These are phyloP conservation scores for Callitettix versicolor DNA, from an alignment of 1,140 invertebrate species.

Conservation along the genomic window DNA sequence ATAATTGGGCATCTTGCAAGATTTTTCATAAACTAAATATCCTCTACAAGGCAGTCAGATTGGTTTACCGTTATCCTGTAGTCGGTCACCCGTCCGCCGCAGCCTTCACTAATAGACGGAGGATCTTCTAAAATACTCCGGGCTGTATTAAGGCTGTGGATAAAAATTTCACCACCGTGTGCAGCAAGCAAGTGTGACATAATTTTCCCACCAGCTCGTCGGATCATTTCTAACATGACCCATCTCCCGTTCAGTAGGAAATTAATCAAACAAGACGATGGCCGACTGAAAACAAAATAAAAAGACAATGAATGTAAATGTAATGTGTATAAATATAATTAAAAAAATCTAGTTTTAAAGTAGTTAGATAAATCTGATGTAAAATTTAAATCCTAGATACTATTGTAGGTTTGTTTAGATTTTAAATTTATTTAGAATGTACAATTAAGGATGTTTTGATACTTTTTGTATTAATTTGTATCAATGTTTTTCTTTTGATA, in stretches of 20 bases:
- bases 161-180: conserved; percentile 92
- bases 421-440: too few relatives aligned
- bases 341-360: too few relatives aligned
- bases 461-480: too few relatives aligned
- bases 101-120: conserved; percentile 87
- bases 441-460: too few relatives aligned
- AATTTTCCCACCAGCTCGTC: conserved; percentile 62
- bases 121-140: conserved; percentile 88
- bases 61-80: conserved; percentile 63
- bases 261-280: conserved; percentile 92
- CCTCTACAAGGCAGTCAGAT: too few relatives aligned
- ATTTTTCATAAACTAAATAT: too few relatives aligned
- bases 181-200: conserved; percentile 87
- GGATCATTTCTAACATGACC: conserved; percentile 88
- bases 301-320: background rate
- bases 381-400: background rate
- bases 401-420: too few relatives aligned
- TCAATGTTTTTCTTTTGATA: too few relatives aligned
- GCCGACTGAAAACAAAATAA: conserved; percentile 43
- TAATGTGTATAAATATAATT: background rate
- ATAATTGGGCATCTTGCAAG: too few relatives aligned
- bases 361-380: background rate
- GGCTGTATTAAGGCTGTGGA: conserved; percentile 77
- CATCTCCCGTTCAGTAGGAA: conserved; percentile 87
- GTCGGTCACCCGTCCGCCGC: conserved; percentile 85